Evolutionary conservation across 2,888 invertebrate species (phyloP).

Genomic region (Congeria kusceri): DNA sequence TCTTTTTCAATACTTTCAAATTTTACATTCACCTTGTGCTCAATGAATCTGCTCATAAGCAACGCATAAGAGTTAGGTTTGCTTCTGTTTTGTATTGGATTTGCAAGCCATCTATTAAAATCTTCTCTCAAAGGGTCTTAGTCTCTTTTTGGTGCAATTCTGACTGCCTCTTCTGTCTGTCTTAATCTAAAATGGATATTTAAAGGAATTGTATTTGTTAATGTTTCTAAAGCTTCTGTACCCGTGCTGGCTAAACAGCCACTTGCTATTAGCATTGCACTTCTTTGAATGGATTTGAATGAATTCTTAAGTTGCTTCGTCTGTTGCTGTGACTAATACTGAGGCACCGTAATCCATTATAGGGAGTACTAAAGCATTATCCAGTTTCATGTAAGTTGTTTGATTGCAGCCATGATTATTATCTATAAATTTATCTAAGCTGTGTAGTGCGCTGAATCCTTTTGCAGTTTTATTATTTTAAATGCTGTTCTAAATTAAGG

Average conservation of each 20-base stretch:
- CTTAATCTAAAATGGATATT: constrained; percentile 19
- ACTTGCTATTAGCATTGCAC: constrained; percentile 26
- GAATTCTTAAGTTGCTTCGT: background rate
- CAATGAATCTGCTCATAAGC: constrained; percentile 11
- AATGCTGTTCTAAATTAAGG: background rate
- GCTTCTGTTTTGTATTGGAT: background rate
- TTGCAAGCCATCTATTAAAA: constrained; percentile 2
- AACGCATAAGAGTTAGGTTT: constrained; percentile 1
- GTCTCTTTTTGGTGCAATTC: constrained; percentile 6
- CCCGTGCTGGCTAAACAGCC: constrained; percentile 6
- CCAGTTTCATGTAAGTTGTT: constrained; percentile 23
- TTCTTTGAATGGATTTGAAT: constrained; percentile 9
- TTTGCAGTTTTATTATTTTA: background rate
- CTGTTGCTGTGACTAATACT: background rate
- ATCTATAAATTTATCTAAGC: background rate
- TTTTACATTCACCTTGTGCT: background rate
- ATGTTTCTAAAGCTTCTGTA: constrained; percentile 26
- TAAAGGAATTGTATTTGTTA: constrained; percentile 16
- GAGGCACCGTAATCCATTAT: constrained; percentile 22
- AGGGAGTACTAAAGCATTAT: constrained; percentile 17
- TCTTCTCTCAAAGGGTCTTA: background rate
- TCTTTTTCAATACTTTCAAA: constrained; percentile 22
- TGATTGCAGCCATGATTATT: constrained; percentile 21
- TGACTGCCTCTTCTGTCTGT: constrained; percentile 6
- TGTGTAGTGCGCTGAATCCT: background rate